phyloP scores from a whole-genome alignment of 2,797 vertebrate genomes.

The Sebastes aleutianus region DNA sequence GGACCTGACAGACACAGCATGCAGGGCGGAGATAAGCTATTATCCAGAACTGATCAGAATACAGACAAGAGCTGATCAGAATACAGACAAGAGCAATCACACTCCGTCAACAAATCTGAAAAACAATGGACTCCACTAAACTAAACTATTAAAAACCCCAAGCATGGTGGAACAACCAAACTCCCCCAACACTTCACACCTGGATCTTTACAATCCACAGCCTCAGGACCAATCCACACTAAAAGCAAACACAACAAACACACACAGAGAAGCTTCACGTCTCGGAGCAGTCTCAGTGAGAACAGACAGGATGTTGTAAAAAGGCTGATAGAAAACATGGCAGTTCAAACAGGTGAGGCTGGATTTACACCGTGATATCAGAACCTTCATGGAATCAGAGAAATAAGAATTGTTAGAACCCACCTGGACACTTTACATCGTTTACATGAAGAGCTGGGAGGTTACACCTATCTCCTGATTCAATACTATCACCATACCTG shows the following conservation, averaged over 20 bases:
- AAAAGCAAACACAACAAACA: background rate
- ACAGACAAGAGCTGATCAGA: background rate
- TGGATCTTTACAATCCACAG: background rate
- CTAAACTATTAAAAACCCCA: background rate
- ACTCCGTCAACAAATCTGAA: background rate
- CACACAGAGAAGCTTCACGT: background rate
- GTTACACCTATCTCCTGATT: too few relatives aligned
- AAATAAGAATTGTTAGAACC: too few relatives aligned
- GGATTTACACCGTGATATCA: too few relatives aligned
- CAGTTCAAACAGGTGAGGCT: too few relatives aligned
- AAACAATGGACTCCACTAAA: slow-evolving; percentile 5
- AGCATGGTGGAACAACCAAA: background rate
- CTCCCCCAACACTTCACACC: background rate
- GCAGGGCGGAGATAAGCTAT: background rate
- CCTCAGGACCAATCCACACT: slow-evolving; percentile 2
- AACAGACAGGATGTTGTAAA: too few relatives aligned
- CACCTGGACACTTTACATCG: too few relatives aligned
- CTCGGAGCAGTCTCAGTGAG: too few relatives aligned
- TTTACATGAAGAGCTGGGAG: too few relatives aligned
- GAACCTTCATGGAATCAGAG: too few relatives aligned
- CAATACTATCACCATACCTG: too few relatives aligned
- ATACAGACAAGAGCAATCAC: background rate
- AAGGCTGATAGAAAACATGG: too few relatives aligned
- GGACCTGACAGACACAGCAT: background rate
- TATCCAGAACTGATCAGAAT: background rate